Percentiles rank a stretch among this genome's conserved stretches.
These are phyloP conservation scores for Apodemus agrarius DNA, from an alignment of 2,797 vertebrate genomes.

Conservation along the genomic window DNA sequence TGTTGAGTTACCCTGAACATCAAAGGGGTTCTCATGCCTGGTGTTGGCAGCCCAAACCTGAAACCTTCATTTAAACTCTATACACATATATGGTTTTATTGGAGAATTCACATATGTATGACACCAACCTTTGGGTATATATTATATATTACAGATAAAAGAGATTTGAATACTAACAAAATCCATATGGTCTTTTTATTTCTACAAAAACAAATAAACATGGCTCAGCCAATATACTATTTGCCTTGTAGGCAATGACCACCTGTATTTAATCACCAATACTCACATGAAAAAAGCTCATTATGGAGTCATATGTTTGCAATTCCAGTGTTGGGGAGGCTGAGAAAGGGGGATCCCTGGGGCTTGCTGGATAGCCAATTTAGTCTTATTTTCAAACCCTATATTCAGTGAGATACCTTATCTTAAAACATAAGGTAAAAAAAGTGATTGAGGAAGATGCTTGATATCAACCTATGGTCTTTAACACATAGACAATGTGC, in stretches of 20 bases:
- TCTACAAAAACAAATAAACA: neutral
- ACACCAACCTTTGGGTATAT: neutral
- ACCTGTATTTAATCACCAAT: too few species aligned
- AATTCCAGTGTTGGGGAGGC: too few species aligned
- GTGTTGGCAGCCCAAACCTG: neutral
- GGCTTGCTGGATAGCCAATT: too few species aligned
- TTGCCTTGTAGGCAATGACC: neutral
- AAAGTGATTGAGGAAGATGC: neutral
- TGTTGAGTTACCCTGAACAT: neutral
- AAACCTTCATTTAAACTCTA: neutral
- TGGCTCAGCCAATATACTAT: neutral
- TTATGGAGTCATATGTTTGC: too few species aligned
- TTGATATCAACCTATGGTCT: neutral
- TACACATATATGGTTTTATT: neutral
- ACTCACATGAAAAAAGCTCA: too few species aligned
- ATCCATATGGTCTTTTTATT: neutral
- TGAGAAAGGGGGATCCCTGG: too few species aligned
- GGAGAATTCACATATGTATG: neutral
- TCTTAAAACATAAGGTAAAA: too few species aligned
- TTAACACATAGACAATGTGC: neutral
- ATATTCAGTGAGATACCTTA: too few species aligned
- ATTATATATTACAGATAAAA: neutral
- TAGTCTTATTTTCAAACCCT: too few species aligned
- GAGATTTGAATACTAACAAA: neutral
- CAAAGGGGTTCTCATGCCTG: neutral